Evolutionary conservation across 2,113 vertebrate genomes (phyloP), one percentile per base, ranked within the genome.

Genomic region (Rissa tridactyla): DNA sequence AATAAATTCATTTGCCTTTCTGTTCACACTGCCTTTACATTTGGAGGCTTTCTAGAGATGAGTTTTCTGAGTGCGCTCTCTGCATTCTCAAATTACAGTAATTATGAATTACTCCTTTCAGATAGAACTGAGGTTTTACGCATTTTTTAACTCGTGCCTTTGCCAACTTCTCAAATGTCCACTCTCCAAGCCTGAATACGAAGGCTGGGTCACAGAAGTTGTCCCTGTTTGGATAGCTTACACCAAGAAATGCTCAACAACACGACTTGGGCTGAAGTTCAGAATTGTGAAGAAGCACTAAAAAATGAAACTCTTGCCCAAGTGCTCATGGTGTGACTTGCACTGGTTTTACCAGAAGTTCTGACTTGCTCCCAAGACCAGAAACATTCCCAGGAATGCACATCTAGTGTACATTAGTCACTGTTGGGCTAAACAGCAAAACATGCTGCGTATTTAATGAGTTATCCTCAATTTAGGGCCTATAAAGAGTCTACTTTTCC

Each of bases 391-490:
- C 78, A 88, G 85, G 75, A 97, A 88, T 75, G 78, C 71, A 77
- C 42, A 86, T 89, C 32, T 62, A 83, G 29, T 23, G 47, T 71
- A 94, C 72, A 87, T 92, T 89, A 97, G 68, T 90, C 91, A 91
- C 51, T 68, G 15, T 2, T 81, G 82, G 79, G 71, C 89, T 88
- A 91, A 94, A 77, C 38, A 96, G 78, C 85, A 95, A 95, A 94
- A 88, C 81, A 92, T 0, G 4, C 75, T 91, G 75, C 82, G 81
- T 60, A 80, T 96, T 97, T 97, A 95, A 96, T 96, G 94, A 97
- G 95, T 93, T 97, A 92, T 93, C 84, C 94, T 96, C 91, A 88
- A 96, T 96, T 97, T 96, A 87, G 93, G 91, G 64, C 55, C 86
- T 93, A 73, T 95, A 97, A 97, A 96, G 89, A 91, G 54, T 46